A percentile compares a stretch with the other conserved stretches of the same genome.
Evolutionary conservation across 2,888 invertebrate genomes (phyloP).

Genomic region (Oeneis ivallda): DNA sequence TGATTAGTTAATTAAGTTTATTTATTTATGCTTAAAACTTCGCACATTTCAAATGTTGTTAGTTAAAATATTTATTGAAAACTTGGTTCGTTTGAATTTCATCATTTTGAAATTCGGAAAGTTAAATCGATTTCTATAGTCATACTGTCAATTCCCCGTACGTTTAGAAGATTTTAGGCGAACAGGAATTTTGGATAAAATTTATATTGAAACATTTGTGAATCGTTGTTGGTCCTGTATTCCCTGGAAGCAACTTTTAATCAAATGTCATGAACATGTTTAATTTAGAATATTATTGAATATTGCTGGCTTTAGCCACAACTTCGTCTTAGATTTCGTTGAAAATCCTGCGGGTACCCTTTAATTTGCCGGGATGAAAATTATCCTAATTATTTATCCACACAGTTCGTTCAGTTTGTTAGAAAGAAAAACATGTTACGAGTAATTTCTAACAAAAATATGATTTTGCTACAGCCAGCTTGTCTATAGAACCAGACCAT

Average conservation of each 20-base stretch:
- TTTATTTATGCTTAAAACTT: not conserved
- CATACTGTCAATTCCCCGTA: constrained; percentile 2
- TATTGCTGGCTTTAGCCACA: not conserved
- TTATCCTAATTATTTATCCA: too few species aligned
- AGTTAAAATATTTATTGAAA: constrained; percentile 10
- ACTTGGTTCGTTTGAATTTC: constrained; percentile 3
- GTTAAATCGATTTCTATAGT: constrained; percentile 11
- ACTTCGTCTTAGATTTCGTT: too few species aligned
- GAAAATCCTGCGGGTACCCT: too few species aligned
- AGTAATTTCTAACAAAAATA: too few species aligned
- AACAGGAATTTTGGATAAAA: constrained; percentile 5
- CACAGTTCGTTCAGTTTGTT: too few species aligned
- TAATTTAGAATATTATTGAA: not conserved
- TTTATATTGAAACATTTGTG: not conserved
- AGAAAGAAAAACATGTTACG: too few species aligned
- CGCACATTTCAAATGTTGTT: constrained; percentile 1
- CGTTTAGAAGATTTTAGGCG: constrained; percentile 6
- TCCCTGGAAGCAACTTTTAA: constrained; percentile 2
- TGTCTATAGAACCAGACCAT: too few species aligned
- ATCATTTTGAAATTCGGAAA: constrained; percentile 1
- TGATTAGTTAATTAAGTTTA: not conserved
- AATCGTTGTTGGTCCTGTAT: not conserved
- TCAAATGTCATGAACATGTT: constrained; percentile 3
- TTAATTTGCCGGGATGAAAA: too few species aligned
- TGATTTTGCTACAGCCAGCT: too few species aligned